phyloP scores from a whole-genome alignment of 2,888 invertebrate genomes.

The Bhutanitis thaidina region DNA sequence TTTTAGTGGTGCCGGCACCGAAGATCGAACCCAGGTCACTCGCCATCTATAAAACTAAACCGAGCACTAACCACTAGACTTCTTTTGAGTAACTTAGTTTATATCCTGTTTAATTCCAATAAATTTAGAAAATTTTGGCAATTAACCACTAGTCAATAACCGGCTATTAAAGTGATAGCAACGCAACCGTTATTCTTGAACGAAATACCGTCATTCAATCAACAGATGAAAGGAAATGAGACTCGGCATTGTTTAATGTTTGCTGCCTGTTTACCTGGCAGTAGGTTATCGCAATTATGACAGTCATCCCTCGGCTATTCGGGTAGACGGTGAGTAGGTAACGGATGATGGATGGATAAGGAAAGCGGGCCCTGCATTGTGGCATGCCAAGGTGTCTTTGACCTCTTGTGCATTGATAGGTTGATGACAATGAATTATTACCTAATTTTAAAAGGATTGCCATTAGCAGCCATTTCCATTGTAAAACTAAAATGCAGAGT shows the following conservation, averaged over 20 bases:
- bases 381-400: slow-evolving; percentile 5
- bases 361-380: slow-evolving; percentile 14
- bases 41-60: too few species aligned
- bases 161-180: background rate
- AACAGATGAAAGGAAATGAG: slow-evolving; percentile 9
- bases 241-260: slow-evolving; percentile 17
- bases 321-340: slow-evolving; percentile 6
- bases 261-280: slow-evolving; percentile 13
- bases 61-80: too few species aligned
- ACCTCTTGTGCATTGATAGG: slow-evolving; percentile 1
- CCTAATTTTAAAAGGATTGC: background rate
- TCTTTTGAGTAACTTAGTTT: too few species aligned
- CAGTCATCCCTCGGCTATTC: slow-evolving; percentile 17
- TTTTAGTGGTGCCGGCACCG: too few species aligned
- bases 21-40: too few species aligned
- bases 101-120: too few species aligned
- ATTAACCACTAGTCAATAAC: background rate
- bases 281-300: slow-evolving; percentile 18
- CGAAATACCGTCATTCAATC: background rate
- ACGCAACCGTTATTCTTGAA: background rate
- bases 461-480: background rate
- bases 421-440: slow-evolving; percentile 9
- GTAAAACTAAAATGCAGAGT: background rate
- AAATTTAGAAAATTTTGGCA: too few species aligned
- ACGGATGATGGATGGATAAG: slow-evolving; percentile 18